A percentile compares a stretch with the other conserved stretches of the same genome.
Conservation (phyloP, 2,888 invertebrate species). For the Mythimna impura region DNA sequence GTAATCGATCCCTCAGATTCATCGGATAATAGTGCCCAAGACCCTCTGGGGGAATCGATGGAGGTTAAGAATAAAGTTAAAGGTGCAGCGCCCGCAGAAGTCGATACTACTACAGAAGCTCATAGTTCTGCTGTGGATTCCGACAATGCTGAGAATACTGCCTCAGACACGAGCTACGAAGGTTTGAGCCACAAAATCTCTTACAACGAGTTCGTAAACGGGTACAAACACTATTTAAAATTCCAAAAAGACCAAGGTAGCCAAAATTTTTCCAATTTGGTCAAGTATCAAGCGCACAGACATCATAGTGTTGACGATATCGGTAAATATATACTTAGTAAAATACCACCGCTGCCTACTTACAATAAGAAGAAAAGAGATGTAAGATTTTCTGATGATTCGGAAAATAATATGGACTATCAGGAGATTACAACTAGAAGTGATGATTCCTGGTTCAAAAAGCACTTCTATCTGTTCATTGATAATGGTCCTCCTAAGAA, state of each 20-base stretch:
- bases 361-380: constrained; percentile 37
- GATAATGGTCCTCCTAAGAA: constrained; percentile 78
- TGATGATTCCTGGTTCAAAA: constrained; percentile 83
- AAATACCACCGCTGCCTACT: constrained; percentile 76
- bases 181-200: constrained; percentile 77
- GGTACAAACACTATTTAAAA: constrained; percentile 83
- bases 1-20: neutral
- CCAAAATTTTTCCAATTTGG: constrained; percentile 79
- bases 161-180: constrained; percentile 69
- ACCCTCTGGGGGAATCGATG: no score
- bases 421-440: constrained; percentile 81
- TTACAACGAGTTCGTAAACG: constrained; percentile 82
- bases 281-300: constrained; percentile 84
- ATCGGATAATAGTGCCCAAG: neutral
- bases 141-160: neutral
- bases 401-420: constrained; percentile 72
- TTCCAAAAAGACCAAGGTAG: constrained; percentile 77
- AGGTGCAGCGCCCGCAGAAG: neutral
- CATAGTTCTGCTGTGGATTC: neutral
- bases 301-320: constrained; percentile 86
- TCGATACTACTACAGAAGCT: no score
- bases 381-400: constrained; percentile 74
- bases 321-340: constrained; percentile 83
- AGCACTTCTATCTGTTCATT: constrained; percentile 80
- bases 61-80: neutral